phyloP scores from a whole-genome alignment of 2,113 vertebrate genomes.

The Lucifuga dentata region DNA sequence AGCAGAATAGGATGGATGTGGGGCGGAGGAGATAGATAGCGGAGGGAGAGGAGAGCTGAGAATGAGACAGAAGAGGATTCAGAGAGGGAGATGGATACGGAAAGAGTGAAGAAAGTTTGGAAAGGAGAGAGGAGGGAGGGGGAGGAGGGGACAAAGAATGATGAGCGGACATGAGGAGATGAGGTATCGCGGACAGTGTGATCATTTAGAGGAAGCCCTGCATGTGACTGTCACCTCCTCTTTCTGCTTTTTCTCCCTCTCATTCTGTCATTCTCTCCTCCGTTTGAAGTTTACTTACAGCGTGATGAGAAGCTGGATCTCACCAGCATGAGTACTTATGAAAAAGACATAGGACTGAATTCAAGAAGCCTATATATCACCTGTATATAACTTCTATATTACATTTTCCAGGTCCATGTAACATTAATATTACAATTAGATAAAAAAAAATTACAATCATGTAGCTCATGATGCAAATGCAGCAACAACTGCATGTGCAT shows the following conservation, averaged over 20 bases:
- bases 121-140: conserved; percentile 30
- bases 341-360: not conserved
- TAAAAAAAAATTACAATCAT: no score
- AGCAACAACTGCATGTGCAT: not conserved
- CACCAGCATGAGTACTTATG: conserved; percentile 1
- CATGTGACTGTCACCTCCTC: conserved; percentile 7
- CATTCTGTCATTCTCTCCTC: conserved; percentile 6
- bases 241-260: not conserved
- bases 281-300: conserved; percentile 38
- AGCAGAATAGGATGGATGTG: conserved; percentile 63
- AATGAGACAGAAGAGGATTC: conserved; percentile 66
- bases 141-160: conserved; percentile 54
- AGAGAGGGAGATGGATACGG: conserved; percentile 48
- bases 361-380: not conserved
- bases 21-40: conserved; percentile 53
- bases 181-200: conserved; percentile 27
- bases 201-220: not conserved
- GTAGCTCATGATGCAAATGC: not conserved
- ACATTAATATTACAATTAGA: not conserved
- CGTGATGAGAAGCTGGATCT: conserved; percentile 28
- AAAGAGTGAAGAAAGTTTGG: conserved; percentile 58
- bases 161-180: conserved; percentile 56
- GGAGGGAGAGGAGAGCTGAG: conserved; percentile 61
- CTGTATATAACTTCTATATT: not conserved
- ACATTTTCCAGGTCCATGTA: not conserved